These are phyloP conservation scores for Branchipolynoe longqiensis DNA, from an alignment of 2,888 invertebrate species.

Conservation along the genomic window DNA sequence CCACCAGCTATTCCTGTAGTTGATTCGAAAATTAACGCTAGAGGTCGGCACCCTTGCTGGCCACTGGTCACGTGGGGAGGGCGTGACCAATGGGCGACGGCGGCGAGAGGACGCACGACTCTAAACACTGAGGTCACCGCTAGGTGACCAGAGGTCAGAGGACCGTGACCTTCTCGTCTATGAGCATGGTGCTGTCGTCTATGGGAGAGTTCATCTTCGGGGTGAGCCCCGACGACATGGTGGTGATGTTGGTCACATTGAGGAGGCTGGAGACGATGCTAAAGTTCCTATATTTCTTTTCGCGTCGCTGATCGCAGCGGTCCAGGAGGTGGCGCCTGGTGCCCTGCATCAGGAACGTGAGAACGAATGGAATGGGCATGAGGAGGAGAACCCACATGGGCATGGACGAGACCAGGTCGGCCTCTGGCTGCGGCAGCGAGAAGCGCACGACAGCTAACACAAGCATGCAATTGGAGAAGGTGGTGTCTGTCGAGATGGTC, in stretches of 20 bases:
- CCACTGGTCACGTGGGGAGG: background rate
- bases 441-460: conserved; percentile 77
- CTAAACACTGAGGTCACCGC: too few relatives aligned
- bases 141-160: conserved; percentile 56
- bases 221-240: conserved; percentile 60
- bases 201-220: conserved; percentile 56
- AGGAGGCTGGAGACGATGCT: conserved; percentile 63
- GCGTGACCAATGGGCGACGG: background rate
- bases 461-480: conserved; percentile 78
- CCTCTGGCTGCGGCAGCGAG: conserved; percentile 77
- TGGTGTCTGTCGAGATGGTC: conserved; percentile 78
- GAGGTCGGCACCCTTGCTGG: too few relatives aligned
- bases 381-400: conserved; percentile 79
- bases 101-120: too few relatives aligned
- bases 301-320: conserved; percentile 55
- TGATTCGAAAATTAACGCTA: too few relatives aligned
- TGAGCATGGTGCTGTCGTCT: conserved; percentile 59
- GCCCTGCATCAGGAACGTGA: conserved; percentile 60
- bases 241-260: conserved; percentile 62
- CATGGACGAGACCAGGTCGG: conserved; percentile 77
- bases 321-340: conserved; percentile 17
- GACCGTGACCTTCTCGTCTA: conserved; percentile 65
- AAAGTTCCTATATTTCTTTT: conserved; percentile 62
- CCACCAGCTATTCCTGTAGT: background rate
- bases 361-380: conserved; percentile 64